A percentile compares a stretch with the other conserved stretches of the same genome.
Evolutionary conservation across 2,113 vertebrate species (phyloP).

Genomic region (Ursus arctos): DNA sequence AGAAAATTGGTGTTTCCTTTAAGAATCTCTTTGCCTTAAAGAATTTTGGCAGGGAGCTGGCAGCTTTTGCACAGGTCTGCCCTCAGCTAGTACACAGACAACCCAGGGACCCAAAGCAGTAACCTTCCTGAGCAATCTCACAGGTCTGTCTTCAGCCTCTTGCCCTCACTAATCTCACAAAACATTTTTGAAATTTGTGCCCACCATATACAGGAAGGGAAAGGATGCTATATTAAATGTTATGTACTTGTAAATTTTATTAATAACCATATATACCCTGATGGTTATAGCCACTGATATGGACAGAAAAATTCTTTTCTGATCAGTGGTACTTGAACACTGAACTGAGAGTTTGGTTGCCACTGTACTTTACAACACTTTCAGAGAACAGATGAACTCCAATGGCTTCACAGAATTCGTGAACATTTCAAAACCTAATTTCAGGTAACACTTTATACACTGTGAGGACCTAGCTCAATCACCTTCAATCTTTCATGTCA

Average conservation of each 20-base stretch:
- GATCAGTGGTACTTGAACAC: background rate
- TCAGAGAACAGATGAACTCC: background rate
- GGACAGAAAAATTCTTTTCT: background rate
- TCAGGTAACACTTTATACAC: background rate
- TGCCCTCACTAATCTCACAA: background rate
- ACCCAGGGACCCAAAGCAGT: background rate
- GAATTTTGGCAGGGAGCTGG: background rate
- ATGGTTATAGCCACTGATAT: background rate
- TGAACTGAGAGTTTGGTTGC: background rate
- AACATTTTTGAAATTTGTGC: background rate
- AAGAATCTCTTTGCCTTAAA: constrained; percentile 13
- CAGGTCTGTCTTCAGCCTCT: background rate
- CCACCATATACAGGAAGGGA: background rate
- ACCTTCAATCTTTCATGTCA: constrained; percentile 16
- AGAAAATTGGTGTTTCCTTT: constrained; percentile 32
- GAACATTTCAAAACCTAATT: constrained; percentile 1
- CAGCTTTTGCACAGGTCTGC: background rate
- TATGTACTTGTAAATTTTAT: background rate
- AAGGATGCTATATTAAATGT: background rate
- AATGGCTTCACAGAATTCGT: background rate
- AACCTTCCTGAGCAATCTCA: background rate
- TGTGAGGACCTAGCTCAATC: background rate
- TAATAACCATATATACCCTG: background rate
- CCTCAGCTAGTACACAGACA: background rate
- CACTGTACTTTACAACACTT: background rate